phyloP scores from a whole-genome alignment of 2,888 invertebrate species.

The Pollenia angustigena region DNA sequence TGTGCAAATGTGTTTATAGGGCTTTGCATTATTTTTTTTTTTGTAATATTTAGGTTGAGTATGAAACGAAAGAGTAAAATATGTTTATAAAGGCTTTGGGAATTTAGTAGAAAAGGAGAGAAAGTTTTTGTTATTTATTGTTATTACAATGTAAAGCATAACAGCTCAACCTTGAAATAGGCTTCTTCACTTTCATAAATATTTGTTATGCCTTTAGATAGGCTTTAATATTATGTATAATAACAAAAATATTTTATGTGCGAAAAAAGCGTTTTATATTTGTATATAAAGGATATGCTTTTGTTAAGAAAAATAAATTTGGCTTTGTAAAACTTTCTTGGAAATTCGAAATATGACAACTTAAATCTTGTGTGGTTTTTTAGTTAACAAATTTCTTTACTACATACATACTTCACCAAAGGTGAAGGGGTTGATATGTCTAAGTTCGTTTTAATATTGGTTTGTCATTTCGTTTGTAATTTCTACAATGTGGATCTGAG shows the following conservation, averaged over 20 bases:
- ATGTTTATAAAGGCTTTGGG: background rate
- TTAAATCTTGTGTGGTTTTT: no score
- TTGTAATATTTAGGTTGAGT: background rate
- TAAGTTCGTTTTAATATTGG: no score
- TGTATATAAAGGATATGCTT: background rate
- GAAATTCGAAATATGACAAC: no score
- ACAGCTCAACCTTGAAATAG: conserved; percentile 29
- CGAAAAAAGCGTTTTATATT: no score
- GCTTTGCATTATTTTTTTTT: no score
- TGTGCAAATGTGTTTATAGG: no score
- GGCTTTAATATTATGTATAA: conserved; percentile 16
- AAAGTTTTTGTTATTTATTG: conserved; percentile 22
- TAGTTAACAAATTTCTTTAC: no score
- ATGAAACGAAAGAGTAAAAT: background rate
- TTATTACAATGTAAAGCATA: conserved; percentile 18
- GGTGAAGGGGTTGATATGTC: no score
- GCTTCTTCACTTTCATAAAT: conserved; percentile 20
- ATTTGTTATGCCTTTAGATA: conserved; percentile 31
- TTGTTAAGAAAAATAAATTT: background rate
- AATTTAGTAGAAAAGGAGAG: background rate
- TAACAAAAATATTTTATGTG: conserved; percentile 18
- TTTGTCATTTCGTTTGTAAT: no score
- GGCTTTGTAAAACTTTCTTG: no score
- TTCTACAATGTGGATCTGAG: no score
- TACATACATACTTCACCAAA: no score